Conservation (phyloP, 2,888 invertebrate genomes). For the Brachylomia viminalis region DNA sequence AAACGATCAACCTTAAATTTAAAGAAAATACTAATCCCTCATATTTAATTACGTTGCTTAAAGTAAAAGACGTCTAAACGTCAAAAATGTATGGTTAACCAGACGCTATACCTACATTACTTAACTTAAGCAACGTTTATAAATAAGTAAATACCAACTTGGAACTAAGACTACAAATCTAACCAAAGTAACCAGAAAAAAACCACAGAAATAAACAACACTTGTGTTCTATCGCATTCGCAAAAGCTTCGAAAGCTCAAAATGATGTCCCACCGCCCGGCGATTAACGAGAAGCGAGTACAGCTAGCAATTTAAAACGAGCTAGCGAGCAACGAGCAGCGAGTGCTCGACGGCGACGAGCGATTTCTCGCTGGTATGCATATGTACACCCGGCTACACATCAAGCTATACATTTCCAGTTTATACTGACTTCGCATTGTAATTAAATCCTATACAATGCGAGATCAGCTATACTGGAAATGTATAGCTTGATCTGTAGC, state of each 20-base stretch:
- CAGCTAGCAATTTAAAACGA: not conserved
- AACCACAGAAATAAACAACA: not conserved
- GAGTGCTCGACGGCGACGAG: no score
- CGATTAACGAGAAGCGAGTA: not conserved
- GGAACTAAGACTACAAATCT: not conserved
- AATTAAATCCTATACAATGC: no score
- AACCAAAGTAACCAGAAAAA: not conserved
- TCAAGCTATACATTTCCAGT: no score
- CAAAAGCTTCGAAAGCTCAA: conserved; percentile 12
- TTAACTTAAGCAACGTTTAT: not conserved
- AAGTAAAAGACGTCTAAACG: not conserved
- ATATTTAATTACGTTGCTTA: not conserved
- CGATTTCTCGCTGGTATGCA: not conserved
- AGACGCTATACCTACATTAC: not conserved
- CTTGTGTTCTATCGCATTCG: not conserved
- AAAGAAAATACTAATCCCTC: not conserved
- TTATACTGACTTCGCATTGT: no score
- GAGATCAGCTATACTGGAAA: no score
- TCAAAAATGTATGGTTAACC: not conserved
- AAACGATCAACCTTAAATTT: not conserved
- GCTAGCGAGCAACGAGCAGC: not conserved
- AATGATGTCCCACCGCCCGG: not conserved
- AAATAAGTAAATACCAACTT: not conserved
- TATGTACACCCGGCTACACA: no score
- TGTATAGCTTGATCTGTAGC: not conserved